Percentiles rank a stretch among this genome's conserved stretches.
These are phyloP conservation scores for Eurytoma adleriae DNA, from an alignment of 2,888 invertebrate species.

Conservation along the genomic window DNA sequence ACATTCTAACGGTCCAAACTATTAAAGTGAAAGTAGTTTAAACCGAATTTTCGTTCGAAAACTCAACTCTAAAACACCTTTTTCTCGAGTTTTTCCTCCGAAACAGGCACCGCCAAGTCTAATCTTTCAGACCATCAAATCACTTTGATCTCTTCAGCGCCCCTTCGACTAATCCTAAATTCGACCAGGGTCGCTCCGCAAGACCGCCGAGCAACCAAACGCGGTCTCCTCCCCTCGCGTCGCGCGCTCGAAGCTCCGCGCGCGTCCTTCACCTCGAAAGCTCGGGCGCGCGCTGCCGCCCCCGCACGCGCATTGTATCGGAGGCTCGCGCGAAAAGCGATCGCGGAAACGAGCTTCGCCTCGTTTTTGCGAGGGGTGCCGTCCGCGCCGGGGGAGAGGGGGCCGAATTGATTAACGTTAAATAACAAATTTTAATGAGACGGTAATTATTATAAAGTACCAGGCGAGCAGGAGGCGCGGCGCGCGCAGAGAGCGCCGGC, in stretches of 20 bases:
- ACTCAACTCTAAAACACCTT: too few species aligned
- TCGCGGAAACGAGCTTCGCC: not conserved
- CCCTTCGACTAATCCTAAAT: too few species aligned
- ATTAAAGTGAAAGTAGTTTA: too few species aligned
- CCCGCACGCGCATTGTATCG: not conserved
- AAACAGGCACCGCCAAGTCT: too few species aligned
- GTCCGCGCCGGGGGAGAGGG: not conserved
- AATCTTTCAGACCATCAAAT: too few species aligned
- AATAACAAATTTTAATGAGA: slow-evolving; percentile 76
- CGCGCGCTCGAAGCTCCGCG: not conserved
- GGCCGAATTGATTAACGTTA: slow-evolving; percentile 72
- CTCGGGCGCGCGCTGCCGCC: not conserved
- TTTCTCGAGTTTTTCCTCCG: too few species aligned
- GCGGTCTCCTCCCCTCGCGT: not conserved
- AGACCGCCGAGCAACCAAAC: too few species aligned
- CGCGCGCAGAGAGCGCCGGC: slow-evolving; percentile 40
- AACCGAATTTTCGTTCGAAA: too few species aligned
- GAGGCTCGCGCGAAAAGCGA: not conserved
- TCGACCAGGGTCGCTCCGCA: too few species aligned
- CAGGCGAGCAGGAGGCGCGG: slow-evolving; percentile 69
- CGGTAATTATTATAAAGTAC: slow-evolving; percentile 75
- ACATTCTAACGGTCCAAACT: too few species aligned
- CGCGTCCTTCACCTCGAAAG: not conserved
- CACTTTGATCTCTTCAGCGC: too few species aligned
- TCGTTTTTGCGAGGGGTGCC: slow-evolving; percentile 34